phyloP scores from a whole-genome alignment of 2,888 invertebrate species.

The Psylliodes chrysocephalus region DNA sequence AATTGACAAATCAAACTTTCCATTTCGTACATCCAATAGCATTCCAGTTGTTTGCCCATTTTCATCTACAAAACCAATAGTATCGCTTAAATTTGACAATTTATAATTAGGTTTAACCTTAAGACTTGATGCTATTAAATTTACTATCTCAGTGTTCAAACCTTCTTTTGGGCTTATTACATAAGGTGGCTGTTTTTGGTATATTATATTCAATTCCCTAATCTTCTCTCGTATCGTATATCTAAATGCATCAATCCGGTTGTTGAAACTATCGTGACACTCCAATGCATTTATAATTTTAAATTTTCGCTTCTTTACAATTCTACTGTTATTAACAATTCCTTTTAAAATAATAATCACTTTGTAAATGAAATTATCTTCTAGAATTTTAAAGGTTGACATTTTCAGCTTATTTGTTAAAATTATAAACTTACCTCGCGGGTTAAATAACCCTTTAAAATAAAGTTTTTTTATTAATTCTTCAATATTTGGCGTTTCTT shows the following conservation, averaged over 20 bases:
- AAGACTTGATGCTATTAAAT: background rate
- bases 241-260: background rate
- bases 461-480: background rate
- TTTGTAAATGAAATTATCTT: constrained; percentile 5
- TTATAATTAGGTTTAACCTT: background rate
- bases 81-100: background rate
- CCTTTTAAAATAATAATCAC: background rate
- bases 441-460: background rate
- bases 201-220: background rate
- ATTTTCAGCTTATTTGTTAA: background rate
- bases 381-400: background rate
- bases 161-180: background rate
- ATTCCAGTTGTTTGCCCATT: background rate
- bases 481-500: background rate
- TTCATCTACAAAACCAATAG: background rate
- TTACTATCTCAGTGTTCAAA: background rate
- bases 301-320: too few species aligned
- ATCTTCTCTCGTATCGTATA: background rate
- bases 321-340: background rate
- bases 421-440: constrained; percentile 2
- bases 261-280: background rate
- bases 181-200: background rate
- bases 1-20: background rate
- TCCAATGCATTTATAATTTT: background rate
- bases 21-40: background rate